Conservation (phyloP, 2,888 invertebrate genomes). For the Eristalis intricaria region DNA sequence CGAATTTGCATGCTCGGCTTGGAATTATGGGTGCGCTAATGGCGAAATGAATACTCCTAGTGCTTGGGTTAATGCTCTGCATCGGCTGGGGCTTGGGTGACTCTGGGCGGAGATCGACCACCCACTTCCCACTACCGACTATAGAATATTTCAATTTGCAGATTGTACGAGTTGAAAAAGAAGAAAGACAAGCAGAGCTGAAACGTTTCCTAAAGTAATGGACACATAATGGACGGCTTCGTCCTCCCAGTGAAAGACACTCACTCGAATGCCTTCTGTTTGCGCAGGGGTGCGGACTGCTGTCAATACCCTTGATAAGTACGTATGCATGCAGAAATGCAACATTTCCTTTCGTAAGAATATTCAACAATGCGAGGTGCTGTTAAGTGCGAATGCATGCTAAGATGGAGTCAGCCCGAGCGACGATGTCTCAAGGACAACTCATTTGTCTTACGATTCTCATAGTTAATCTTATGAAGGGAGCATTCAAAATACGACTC, state of each 20-base stretch:
- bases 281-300: too few species aligned
- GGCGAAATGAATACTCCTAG: slow-evolving; percentile 1
- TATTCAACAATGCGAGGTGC: too few species aligned
- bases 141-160: slow-evolving; percentile 47
- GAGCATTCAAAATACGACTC: too few species aligned
- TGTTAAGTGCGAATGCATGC: too few species aligned
- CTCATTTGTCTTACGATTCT: too few species aligned
- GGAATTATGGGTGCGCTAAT: slow-evolving; percentile 7
- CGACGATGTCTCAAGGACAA: too few species aligned
- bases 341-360: too few species aligned
- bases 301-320: too few species aligned
- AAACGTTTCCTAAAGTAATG: slow-evolving; percentile 51
- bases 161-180: slow-evolving; percentile 40
- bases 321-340: too few species aligned
- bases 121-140: background rate
- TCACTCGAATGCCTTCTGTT: too few species aligned
- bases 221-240: slow-evolving; percentile 26
- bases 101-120: background rate
- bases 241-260: background rate
- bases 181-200: slow-evolving; percentile 1
- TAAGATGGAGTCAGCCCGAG: too few species aligned
- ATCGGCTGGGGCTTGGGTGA: background rate
- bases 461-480: too few species aligned
- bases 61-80: slow-evolving; percentile 3
- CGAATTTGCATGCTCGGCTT: background rate